These are phyloP conservation scores for Toxotes jaculatrix DNA, from an alignment of 2,113 vertebrate genomes.

Conservation along the genomic window DNA sequence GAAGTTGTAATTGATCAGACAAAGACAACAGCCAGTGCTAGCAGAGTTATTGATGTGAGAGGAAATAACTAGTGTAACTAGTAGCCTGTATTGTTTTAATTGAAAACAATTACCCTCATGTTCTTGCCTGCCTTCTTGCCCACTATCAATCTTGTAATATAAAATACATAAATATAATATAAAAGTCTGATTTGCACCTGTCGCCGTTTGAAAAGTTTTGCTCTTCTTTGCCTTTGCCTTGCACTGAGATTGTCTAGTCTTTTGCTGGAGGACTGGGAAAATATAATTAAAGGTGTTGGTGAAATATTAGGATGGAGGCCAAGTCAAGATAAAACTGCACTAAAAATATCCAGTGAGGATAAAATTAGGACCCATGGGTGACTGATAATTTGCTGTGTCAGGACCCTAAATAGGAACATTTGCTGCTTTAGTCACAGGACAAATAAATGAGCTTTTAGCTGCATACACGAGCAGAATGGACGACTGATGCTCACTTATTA, in stretches of 20 bases:
- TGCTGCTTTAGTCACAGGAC: constrained; percentile 15
- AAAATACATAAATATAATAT: no score
- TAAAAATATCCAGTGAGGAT: no score
- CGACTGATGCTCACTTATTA: neutral
- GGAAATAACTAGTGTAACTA: neutral
- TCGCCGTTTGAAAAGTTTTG: neutral
- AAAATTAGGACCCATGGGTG: neutral
- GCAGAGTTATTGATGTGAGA: neutral
- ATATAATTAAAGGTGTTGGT: neutral
- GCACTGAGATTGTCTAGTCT: neutral
- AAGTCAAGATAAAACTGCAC: constrained; percentile 1
- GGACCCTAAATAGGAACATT: constrained; percentile 4
- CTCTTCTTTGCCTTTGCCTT: neutral
- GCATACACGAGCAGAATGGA: constrained; percentile 1
- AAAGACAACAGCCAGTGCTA: neutral
- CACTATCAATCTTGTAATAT: neutral
- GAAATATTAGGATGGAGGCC: neutral
- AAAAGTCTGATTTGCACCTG: neutral
- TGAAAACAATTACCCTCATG: neutral
- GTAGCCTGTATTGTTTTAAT: neutral
- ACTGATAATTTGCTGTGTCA: constrained; percentile 1
- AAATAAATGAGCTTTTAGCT: constrained; percentile 1
- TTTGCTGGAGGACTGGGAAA: neutral
- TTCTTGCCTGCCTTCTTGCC: neutral
- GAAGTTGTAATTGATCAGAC: neutral